These are phyloP conservation scores for Entelurus aequoreus DNA, from an alignment of 2,113 vertebrate genomes.

Conservation along the genomic window DNA sequence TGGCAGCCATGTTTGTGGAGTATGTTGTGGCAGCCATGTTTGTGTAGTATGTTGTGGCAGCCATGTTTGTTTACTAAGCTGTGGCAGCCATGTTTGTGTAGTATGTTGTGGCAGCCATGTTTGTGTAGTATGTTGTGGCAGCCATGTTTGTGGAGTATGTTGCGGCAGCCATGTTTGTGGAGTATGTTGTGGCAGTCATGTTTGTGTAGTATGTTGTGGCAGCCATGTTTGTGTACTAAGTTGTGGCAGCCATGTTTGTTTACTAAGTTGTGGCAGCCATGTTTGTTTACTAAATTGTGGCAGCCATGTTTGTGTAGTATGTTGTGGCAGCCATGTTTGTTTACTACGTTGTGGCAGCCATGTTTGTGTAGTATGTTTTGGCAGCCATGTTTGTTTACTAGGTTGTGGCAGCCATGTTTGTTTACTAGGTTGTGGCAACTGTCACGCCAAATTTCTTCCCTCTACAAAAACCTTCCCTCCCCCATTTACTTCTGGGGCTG, in stretches of 20 bases:
- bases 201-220: not conserved
- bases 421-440: no score
- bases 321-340: no score
- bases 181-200: not conserved
- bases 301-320: no score
- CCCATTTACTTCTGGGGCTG: no score
- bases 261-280: not conserved
- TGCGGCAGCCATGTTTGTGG: not conserved
- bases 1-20: not conserved
- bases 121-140: not conserved
- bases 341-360: no score
- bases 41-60: not conserved
- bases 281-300: no score
- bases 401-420: no score
- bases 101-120: not conserved
- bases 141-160: not conserved
- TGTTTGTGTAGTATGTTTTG: no score
- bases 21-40: not conserved
- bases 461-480: no score
- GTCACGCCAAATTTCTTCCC: no score
- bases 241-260: not conserved
- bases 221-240: not conserved
- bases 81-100: not conserved
- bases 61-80: no score
- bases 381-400: no score